Evolutionary conservation across 2,888 invertebrate species (phyloP), one percentile per base, ranked within the genome.

Genomic region (Salticus scenicus): DNA sequence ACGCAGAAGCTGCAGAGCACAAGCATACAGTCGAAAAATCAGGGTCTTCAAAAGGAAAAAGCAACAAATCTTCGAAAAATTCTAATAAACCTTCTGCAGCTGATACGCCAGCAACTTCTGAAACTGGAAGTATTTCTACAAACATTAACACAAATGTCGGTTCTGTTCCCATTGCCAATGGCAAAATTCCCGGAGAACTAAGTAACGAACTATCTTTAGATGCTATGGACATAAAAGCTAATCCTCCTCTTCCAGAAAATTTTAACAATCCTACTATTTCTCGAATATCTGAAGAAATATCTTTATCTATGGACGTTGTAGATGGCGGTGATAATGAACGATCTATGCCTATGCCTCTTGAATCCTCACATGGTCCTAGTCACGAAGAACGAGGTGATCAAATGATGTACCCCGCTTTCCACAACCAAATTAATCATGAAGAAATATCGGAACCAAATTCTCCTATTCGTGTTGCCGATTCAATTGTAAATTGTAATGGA

Each of bases 1-100:
- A 96, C 91, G 95, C 96, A 20, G 97, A 97, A 91, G 96, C 95
- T 0, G 95, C 96, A 0, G 97, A 96, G 90, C 94, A 95, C 90
- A 96, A 96, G 63, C 83, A 83, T 30, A 75, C 88, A 24, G 71
- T 67, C 2, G 88, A 85, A 24, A 88, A 87, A 74, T 27, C 79
- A 20, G 64, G 66, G 24, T 33, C 64, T 8, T 75, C 72, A 42
- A 82, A 81, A 82, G 75, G 70, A 30, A 88, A 87, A 73, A 74
- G 74, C 57, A 69, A 51, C 57, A 88, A 88, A 76, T 70, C 79
- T 27, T 64, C 75, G 24, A 87, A 87, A 70, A 85, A 73, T 75
- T 69, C 77, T 57, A 76, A 47, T 33, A 72, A 33, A 28, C n/a
- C 72, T n/a, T 17, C 37, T 27, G 24, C 31, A 7, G 17, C 72